Percentiles rank a stretch among this genome's conserved stretches.
Conservation (phyloP, 2,797 vertebrate species). For the Pelobates cultripes region DNA sequence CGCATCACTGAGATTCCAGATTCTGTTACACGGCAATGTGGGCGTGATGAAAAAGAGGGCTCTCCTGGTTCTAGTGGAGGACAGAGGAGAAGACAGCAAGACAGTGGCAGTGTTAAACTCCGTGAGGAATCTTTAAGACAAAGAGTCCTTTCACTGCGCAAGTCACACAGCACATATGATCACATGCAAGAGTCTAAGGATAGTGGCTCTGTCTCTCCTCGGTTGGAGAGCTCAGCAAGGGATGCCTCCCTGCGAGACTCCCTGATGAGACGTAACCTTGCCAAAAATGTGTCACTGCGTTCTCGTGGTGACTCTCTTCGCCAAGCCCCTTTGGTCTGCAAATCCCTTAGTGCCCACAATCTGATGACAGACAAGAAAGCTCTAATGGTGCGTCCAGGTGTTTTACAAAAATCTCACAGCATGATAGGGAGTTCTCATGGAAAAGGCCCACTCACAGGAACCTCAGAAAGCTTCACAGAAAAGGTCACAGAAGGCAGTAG, state of each 20-base stretch:
- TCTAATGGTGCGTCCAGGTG: conserved; percentile 68
- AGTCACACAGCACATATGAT: conserved; percentile 77
- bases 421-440: conserved; percentile 64
- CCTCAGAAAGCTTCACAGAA: conserved; percentile 58
- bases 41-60: conserved; percentile 76
- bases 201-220: background rate
- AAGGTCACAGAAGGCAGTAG: conserved; percentile 58
- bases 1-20: conserved; percentile 82
- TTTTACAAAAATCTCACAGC: conserved; percentile 89
- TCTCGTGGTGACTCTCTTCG: conserved; percentile 79
- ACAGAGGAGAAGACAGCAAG: conserved; percentile 63
- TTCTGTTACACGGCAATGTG: conserved; percentile 75
- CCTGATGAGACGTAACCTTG: conserved; percentile 65
- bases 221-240: conserved; percentile 42
- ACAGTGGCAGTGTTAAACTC: conserved; percentile 64
- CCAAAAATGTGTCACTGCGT: conserved; percentile 61
- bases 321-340: conserved; percentile 78
- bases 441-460: conserved; percentile 63
- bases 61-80: conserved; percentile 57
- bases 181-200: conserved; percentile 60
- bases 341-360: conserved; percentile 91
- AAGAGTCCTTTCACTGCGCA: conserved; percentile 66
- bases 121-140: conserved; percentile 69
- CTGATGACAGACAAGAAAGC: conserved; percentile 76
- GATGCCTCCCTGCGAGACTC: conserved; percentile 68